phyloP scores from a whole-genome alignment of 2,888 invertebrate species.

The Chrysolina haemoptera region DNA sequence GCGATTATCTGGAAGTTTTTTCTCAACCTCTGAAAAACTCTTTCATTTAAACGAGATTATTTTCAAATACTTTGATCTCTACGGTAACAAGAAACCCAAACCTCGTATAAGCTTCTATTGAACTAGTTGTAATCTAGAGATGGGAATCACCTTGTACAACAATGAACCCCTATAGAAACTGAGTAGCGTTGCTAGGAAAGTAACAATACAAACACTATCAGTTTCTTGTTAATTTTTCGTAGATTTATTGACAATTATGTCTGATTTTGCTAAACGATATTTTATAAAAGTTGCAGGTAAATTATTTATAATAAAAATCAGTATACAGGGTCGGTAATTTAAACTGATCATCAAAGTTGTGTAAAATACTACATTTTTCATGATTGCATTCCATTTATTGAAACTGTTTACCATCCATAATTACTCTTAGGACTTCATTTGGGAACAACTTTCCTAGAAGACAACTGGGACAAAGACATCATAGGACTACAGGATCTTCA shows the following conservation, averaged over 20 bases:
- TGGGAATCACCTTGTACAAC: not conserved
- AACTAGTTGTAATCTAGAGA: no score
- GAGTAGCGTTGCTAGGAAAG: not conserved
- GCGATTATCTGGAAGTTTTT: no score
- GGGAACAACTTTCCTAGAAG: conserved; percentile 58
- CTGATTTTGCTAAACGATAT: conserved; percentile 57
- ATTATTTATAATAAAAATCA: conserved; percentile 25
- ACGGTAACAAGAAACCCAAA: no score
- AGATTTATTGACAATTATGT: conserved; percentile 47
- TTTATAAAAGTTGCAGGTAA: conserved; percentile 61
- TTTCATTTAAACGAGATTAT: no score
- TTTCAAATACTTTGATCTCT: no score
- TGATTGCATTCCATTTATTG: no score
- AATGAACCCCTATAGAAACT: not conserved
- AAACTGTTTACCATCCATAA: not conserved
- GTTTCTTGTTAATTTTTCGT: not conserved
- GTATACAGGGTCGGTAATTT: not conserved
- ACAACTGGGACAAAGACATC: conserved; percentile 59
- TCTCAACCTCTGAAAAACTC: no score
- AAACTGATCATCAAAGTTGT: not conserved
- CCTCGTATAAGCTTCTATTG: no score
- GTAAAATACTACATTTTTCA: not conserved
- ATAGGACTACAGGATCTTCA: conserved; percentile 66
- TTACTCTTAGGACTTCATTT: conserved; percentile 58
- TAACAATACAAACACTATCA: conserved; percentile 6